phyloP scores from a whole-genome alignment of 2,888 invertebrate genomes.

The Lacanobia oleracea region DNA sequence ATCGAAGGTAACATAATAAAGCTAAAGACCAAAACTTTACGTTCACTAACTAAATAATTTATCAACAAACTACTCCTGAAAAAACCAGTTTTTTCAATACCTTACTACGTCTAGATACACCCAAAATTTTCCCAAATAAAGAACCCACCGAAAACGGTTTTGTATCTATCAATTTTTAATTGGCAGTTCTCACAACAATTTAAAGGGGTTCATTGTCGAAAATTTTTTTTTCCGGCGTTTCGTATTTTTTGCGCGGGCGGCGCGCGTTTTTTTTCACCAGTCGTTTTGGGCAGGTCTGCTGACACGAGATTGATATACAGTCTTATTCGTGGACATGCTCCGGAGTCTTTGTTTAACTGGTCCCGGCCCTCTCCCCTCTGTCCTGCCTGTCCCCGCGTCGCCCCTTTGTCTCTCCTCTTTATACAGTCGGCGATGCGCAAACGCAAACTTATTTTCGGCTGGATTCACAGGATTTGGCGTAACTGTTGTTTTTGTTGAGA shows the following conservation, averaged over 20 bases:
- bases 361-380: conserved; percentile 72
- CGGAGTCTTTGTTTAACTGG: conserved; percentile 89
- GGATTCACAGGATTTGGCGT: conserved; percentile 75
- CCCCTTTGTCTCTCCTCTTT: conserved; percentile 87
- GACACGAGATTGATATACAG: conserved; percentile 90
- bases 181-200: conserved; percentile 89
- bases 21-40: not conserved
- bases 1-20: not conserved
- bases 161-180: conserved; percentile 90
- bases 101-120: conserved; percentile 10
- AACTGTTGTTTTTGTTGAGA: conserved; percentile 72
- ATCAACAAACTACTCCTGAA: not conserved
- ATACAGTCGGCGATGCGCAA: conserved; percentile 84
- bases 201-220: conserved; percentile 88
- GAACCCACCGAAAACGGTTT: conserved; percentile 69
- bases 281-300: conserved; percentile 88
- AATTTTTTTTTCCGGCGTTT: conserved; percentile 80
- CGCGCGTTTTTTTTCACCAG: conserved; percentile 82
- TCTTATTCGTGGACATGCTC: conserved; percentile 87
- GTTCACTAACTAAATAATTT: not conserved
- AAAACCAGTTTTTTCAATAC: not conserved
- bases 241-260: conserved; percentile 80
- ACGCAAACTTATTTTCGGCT: conserved; percentile 85
- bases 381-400: conserved; percentile 71
- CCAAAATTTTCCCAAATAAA: conserved; percentile 50